phyloP scores from a whole-genome alignment of 92 coral and sea anemone genomes.

The Meandrina meandrites region DNA sequence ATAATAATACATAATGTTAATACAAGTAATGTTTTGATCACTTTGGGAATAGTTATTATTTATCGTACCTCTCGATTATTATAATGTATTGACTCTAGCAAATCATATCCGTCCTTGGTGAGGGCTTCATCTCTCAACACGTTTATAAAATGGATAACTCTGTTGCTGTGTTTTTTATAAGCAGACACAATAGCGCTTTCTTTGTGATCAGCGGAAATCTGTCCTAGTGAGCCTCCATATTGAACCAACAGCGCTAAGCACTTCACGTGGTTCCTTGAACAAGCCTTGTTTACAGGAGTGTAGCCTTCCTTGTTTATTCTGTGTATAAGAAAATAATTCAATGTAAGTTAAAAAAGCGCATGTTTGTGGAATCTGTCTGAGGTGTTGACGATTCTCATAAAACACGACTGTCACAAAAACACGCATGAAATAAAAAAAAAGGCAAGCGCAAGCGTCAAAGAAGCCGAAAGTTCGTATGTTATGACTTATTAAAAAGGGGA shows the following conservation, averaged over 20 bases:
- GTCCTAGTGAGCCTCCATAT: constrained; percentile 71
- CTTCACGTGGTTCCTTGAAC: constrained; percentile 62
- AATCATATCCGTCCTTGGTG: constrained; percentile 35
- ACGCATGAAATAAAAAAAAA: too few relatives aligned
- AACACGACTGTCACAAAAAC: too few relatives aligned
- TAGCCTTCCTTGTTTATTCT: constrained; percentile 63
- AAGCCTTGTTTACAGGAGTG: constrained; percentile 87
- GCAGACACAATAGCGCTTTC: constrained; percentile 68
- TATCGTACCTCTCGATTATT: background rate
- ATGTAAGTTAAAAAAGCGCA: background rate
- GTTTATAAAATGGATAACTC: constrained; percentile 44
- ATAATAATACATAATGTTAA: too few relatives aligned
- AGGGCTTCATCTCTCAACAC: constrained; percentile 47
- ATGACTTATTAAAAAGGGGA: too few relatives aligned
- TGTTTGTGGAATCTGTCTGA: too few relatives aligned
- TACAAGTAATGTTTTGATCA: too few relatives aligned
- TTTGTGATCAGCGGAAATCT: constrained; percentile 45
- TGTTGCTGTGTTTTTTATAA: constrained; percentile 37
- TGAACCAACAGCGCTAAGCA: constrained; percentile 74
- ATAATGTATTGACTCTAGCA: constrained; percentile 23
- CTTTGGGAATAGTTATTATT: too few relatives aligned
- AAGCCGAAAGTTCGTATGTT: too few relatives aligned
- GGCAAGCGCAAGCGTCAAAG: too few relatives aligned
- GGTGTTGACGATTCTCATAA: background rate
- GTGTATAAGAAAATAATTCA: background rate